These are phyloP conservation scores for Sterna hirundo DNA, from an alignment of 2,113 vertebrate species.

Conservation along the genomic window DNA sequence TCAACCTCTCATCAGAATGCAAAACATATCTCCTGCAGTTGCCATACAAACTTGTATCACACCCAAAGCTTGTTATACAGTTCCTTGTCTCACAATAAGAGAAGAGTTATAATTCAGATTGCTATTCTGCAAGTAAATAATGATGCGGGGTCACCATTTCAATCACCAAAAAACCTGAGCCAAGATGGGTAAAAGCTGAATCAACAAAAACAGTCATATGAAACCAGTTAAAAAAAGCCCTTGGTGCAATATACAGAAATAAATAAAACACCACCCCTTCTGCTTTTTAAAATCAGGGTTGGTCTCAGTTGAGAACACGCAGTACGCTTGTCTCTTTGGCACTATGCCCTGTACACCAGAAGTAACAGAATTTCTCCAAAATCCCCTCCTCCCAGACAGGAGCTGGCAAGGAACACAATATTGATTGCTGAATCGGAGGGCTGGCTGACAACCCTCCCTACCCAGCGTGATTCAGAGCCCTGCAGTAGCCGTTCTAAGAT, in stretches of 20 bases:
- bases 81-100: neutral
- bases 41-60: neutral
- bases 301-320: constrained; percentile 7
- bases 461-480: neutral
- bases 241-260: constrained; percentile 1
- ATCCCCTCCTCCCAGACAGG: neutral
- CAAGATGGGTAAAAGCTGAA: constrained; percentile 20
- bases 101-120: neutral
- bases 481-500: neutral
- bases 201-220: constrained; percentile 4
- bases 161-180: neutral
- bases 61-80: neutral
- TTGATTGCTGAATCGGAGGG: neutral
- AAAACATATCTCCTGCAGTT: neutral
- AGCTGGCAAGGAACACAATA: neutral
- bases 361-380: constrained; percentile 22
- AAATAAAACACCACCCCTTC: constrained; percentile 16
- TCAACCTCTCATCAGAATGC: neutral
- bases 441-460: neutral
- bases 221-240: neutral
- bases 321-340: constrained; percentile 29
- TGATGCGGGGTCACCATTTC: neutral
- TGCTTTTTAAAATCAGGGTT: constrained; percentile 23
- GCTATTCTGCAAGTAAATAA: neutral
- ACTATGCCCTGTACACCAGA: neutral